These are phyloP conservation scores for Hydropotes inermis DNA, from an alignment of 2,113 vertebrate species.

Conservation along the genomic window DNA sequence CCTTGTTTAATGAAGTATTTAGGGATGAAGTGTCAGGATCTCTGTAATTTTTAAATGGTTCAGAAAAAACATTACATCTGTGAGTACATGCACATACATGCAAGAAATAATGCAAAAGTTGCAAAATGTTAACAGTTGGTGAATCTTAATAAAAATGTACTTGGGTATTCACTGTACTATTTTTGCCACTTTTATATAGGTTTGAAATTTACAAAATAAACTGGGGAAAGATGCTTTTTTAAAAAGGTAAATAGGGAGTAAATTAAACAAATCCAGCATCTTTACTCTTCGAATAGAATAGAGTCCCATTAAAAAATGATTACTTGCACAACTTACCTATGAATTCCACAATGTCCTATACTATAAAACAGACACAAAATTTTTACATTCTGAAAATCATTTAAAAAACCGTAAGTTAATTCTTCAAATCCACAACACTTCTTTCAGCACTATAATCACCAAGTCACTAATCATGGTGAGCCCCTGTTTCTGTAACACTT, in stretches of 20 bases:
- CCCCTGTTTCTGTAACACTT: neutral
- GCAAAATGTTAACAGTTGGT: neutral
- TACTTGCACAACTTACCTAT: neutral
- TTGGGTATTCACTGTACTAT: neutral
- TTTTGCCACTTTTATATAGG: constrained; percentile 4
- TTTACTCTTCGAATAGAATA: neutral
- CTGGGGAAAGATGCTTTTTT: neutral
- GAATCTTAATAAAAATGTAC: neutral
- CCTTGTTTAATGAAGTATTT: neutral
- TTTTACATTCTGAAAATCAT: neutral
- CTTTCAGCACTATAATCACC: neutral
- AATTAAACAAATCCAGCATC: constrained; percentile 25
- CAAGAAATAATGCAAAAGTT: neutral
- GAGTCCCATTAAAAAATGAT: neutral
- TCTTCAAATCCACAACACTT: neutral
- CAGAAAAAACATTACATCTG: neutral
- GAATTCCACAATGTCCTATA: neutral
- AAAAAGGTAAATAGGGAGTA: neutral
- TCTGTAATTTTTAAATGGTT: neutral
- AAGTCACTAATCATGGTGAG: neutral
- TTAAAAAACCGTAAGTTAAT: neutral
- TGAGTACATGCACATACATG: neutral
- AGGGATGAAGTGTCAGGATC: neutral
- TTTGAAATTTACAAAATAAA: constrained; percentile 21
- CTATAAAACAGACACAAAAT: neutral